These are phyloP conservation scores for Lepidurus arcticus DNA, from an alignment of 1,140 invertebrate genomes.

Conservation along the genomic window DNA sequence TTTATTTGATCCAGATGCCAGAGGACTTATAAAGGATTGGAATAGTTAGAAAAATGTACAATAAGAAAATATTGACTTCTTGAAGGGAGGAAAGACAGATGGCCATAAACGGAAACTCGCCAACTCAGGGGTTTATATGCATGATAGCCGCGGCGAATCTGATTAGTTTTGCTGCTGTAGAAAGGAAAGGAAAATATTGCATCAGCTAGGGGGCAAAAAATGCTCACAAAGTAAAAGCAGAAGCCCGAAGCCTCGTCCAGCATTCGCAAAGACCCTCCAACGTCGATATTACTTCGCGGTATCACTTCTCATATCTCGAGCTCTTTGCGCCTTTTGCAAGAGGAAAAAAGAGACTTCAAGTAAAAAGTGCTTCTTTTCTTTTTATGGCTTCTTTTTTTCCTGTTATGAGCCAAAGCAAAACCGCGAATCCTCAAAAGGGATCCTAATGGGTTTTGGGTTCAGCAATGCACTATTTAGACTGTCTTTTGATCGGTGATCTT, in stretches of 20 bases:
- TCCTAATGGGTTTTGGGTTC: no score
- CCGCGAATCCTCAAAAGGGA: background rate
- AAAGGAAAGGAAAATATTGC: background rate
- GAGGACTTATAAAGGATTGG: no score
- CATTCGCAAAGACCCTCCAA: background rate
- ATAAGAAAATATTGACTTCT: no score
- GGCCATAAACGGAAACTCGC: background rate
- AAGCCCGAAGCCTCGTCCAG: background rate
- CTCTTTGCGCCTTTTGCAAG: no score
- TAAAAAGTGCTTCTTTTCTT: no score
- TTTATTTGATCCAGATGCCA: no score
- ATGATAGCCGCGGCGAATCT: background rate
- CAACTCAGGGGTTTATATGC: background rate
- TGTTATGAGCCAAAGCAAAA: background rate
- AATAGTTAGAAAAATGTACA: no score
- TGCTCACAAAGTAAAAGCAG: background rate
- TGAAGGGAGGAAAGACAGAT: background rate
- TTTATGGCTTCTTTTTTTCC: no score
- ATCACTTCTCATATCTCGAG: background rate
- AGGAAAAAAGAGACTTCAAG: no score
- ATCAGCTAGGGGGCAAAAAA: background rate
- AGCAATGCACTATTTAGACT: no score
- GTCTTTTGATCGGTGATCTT: no score
- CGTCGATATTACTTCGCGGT: background rate
- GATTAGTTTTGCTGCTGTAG: background rate